These are phyloP conservation scores for Dicrostonyx torquatus DNA, from an alignment of 2,797 vertebrate genomes.

Conservation along the genomic window DNA sequence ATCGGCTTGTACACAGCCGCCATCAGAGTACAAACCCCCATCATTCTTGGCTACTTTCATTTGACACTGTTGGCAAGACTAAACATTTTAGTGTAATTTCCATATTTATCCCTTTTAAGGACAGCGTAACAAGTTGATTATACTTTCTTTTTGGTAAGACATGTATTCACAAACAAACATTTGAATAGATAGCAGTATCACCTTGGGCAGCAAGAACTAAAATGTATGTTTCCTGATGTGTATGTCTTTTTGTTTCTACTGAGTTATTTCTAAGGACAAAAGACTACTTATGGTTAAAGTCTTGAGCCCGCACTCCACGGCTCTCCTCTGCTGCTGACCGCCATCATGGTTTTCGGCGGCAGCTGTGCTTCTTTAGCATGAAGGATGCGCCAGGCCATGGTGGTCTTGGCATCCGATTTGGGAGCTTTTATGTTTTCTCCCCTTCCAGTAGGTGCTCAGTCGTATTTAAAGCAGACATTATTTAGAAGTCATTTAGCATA, in stretches of 20 bases:
- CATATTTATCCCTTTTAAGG: constrained; percentile 3
- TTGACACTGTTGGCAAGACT: not conserved
- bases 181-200: not conserved
- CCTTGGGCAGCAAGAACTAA: not conserved
- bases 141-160: not conserved
- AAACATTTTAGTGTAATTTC: constrained; percentile 22
- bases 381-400: not conserved
- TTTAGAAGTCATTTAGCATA: not conserved
- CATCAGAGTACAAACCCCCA: not conserved
- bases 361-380: not conserved
- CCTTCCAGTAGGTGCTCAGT: not conserved
- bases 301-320: not conserved
- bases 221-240: not conserved
- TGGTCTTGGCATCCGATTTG: not conserved
- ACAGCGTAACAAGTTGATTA: not conserved
- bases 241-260: not conserved
- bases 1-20: not conserved
- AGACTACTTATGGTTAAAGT: not conserved
- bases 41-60: constrained; percentile 19
- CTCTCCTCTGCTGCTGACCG: not conserved
- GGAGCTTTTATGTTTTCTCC: not conserved
- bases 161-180: not conserved
- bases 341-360: not conserved
- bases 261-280: not conserved
- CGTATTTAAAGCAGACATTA: constrained; percentile 25